Evolutionary conservation across 2,113 vertebrate species (phyloP).

Genomic region (Myrmecobius fasciatus): DNA sequence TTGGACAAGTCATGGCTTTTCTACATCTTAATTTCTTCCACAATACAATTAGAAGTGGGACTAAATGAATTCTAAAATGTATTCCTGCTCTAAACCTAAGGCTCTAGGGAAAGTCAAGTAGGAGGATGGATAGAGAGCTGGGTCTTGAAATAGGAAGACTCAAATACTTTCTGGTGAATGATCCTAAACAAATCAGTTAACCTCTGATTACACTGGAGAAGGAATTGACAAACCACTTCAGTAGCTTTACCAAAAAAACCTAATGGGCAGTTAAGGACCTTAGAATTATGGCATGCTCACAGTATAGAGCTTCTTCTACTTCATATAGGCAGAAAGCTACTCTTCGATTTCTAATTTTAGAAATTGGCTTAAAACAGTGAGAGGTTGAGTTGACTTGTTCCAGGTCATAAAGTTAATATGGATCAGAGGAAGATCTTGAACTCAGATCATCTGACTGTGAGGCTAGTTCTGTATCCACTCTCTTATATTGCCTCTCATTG

Average conservation of each 20-base stretch:
- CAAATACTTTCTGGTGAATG: background rate
- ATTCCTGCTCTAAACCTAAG: background rate
- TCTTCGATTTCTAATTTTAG: too few species aligned
- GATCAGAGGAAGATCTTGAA: background rate
- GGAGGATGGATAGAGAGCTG: background rate
- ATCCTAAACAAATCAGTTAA: background rate
- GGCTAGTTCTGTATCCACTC: too few species aligned
- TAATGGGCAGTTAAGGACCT: too few species aligned
- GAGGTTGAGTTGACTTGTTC: background rate
- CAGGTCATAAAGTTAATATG: background rate
- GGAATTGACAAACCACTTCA: too few species aligned
- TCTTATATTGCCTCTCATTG: background rate
- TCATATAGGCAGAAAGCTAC: too few species aligned
- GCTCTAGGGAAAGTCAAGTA: background rate
- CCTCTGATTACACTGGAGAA: background rate
- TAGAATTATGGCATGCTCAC: too few species aligned
- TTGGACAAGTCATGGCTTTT: background rate
- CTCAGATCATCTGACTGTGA: background rate
- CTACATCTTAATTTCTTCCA: background rate
- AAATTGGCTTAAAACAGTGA: too few species aligned
- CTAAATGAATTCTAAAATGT: background rate
- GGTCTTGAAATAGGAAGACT: background rate
- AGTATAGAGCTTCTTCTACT: too few species aligned
- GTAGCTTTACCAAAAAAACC: too few species aligned
- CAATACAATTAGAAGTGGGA: background rate